phyloP scores from a whole-genome alignment of 2,797 vertebrate species.

The Sphenodon punctatus region DNA sequence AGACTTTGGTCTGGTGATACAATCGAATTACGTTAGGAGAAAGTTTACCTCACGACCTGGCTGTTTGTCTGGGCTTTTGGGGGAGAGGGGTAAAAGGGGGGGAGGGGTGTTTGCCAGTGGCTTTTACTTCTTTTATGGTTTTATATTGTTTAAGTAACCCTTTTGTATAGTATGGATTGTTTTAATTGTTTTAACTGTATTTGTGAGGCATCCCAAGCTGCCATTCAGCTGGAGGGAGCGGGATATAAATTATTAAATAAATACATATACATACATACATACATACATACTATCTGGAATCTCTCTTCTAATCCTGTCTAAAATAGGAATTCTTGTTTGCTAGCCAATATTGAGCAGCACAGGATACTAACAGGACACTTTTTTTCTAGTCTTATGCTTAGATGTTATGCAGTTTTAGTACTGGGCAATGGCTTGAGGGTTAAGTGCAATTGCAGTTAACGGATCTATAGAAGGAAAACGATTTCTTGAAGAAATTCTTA shows the following conservation, averaged over 20 bases:
- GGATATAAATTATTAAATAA: too few species aligned
- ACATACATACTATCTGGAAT: slow-evolving; percentile 2
- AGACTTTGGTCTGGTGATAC: background rate
- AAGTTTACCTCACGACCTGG: slow-evolving; percentile 32
- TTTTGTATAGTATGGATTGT: too few species aligned
- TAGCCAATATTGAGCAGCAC: slow-evolving; percentile 2
- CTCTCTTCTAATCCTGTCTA: slow-evolving; percentile 17
- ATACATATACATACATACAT: too few species aligned
- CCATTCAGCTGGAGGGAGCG: too few species aligned
- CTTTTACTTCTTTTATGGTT: too few species aligned
- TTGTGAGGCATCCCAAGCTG: too few species aligned
- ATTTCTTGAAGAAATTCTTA: background rate
- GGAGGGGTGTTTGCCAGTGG: too few species aligned
- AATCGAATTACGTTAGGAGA: slow-evolving; percentile 14
- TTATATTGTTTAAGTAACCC: too few species aligned
- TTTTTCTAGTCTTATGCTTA: background rate
- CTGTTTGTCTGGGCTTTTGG: too few species aligned
- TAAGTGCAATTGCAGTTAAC: background rate
- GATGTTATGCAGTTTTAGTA: background rate
- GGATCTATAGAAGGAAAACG: background rate
- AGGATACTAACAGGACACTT: background rate
- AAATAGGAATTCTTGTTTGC: slow-evolving; percentile 13
- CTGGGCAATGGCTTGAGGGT: background rate
- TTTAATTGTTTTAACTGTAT: too few species aligned
- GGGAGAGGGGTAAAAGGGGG: too few species aligned